Percentiles rank a stretch among this genome's conserved stretches.
These are phyloP conservation scores for Graptemys geographica DNA, from an alignment of 2,797 vertebrate species.

Conservation along the genomic window DNA sequence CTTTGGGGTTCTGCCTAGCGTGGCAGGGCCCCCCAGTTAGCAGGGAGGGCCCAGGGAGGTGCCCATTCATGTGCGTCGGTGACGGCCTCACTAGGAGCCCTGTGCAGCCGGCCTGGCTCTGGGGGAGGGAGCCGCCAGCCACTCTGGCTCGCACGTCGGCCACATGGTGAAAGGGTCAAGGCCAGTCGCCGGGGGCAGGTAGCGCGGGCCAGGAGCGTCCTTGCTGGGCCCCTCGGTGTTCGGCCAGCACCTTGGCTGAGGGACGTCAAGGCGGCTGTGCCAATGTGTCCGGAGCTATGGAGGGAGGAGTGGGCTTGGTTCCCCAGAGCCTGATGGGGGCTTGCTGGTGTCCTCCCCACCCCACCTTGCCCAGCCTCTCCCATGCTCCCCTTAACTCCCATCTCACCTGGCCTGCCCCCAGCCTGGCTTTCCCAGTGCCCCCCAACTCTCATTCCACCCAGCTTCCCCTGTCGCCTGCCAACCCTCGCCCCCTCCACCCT, in stretches of 20 bases:
- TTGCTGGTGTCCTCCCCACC: too few relatives aligned
- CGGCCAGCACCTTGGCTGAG: neutral
- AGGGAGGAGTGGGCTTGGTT: neutral
- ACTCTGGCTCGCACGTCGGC: too few relatives aligned
- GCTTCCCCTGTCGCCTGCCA: too few relatives aligned
- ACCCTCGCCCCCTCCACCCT: too few relatives aligned
- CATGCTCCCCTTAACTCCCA: slow-evolving; percentile 39
- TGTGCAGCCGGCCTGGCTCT: neutral
- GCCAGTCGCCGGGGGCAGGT: neutral
- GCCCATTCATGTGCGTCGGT: too few relatives aligned
- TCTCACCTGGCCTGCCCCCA: slow-evolving; percentile 40
- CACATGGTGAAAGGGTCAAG: neutral
- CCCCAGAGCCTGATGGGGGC: neutral
- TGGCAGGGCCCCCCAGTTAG: neutral
- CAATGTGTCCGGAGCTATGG: neutral
- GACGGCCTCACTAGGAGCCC: too few relatives aligned
- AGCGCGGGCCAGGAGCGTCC: neutral
- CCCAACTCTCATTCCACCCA: slow-evolving; percentile 16
- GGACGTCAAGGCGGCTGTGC: neutral
- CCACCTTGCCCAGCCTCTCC: neutral
- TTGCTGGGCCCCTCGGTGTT: neutral
- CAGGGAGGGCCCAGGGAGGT: neutral
- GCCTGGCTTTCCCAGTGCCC: slow-evolving; percentile 30
- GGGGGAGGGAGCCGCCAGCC: neutral
- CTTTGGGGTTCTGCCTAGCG: too few relatives aligned